Evolutionary conservation across 2,113 vertebrate species (phyloP), one percentile per base, ranked within the genome.

Genomic region (Paracanthobrama guichenoti): DNA sequence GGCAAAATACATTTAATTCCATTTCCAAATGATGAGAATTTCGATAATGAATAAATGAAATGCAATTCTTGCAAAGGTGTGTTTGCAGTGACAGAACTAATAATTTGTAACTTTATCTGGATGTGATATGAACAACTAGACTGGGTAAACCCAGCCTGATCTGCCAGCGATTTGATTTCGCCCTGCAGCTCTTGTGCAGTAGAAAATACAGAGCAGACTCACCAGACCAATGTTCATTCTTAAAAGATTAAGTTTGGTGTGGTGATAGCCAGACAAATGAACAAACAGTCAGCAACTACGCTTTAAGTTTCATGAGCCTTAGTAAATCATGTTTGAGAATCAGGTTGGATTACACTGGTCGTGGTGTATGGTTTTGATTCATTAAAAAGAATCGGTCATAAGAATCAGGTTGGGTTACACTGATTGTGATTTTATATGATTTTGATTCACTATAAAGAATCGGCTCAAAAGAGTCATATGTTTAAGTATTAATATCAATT

Each of bases 1-100:
- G 89, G 84, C 83, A 83, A 90, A 89, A 86, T 81, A 60, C 87
- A 85, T 18, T 50, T 50, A 48, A 50, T 18, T 53, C 6, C 16
- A 53, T 20, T 53, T 87, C 79, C 86, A 85, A 75, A 24, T 60
- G 3, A 60, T 24, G 20, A 60, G 22, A 60, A 18, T 55, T 55
- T 55, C 6, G 4, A 16, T 6, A 53, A 53, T 18, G 14, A 20
- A 55, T 2, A 44, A 44, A 44, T 44, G 9, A 44, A 44, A 44
- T 44, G 9, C 9, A 44, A 10, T 44, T 44, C 42, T 10, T 44
- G 10, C 42, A 55, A 18, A 55, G 6, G 14, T 6, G 3, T 55
- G 14, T 55, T 55, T 20, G 13, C 16, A 2, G 18, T 55, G 50
- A 55, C 16, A 55, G 50, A 55, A 55, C 14, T 55, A 3, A 6